A percentile compares a stretch with the other conserved stretches of the same genome.
Evolutionary conservation across 2,888 invertebrate species (phyloP).

Genomic region (Tenthredo livida): DNA sequence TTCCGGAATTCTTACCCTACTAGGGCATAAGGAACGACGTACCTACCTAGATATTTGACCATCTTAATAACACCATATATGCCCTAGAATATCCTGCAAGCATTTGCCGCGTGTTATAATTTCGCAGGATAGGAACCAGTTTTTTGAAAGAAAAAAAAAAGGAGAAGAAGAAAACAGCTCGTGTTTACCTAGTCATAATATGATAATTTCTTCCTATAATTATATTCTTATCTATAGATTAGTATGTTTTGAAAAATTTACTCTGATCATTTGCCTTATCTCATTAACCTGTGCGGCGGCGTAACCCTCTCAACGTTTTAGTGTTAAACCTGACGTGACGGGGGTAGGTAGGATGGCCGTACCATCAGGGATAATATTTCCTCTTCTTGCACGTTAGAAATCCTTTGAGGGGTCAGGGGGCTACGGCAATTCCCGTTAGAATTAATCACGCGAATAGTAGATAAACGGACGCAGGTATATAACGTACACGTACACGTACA

Average conservation of each 20-base stretch:
- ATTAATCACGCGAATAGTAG: constrained; percentile 36
- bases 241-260: neutral
- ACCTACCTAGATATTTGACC: too few relatives aligned
- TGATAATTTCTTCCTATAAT: neutral
- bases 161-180: too few relatives aligned
- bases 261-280: neutral
- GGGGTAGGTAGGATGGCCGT: neutral
- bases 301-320: neutral
- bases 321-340: constrained; percentile 27
- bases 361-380: constrained; percentile 21
- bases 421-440: neutral
- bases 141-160: too few relatives aligned
- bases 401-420: neutral
- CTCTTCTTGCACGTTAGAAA: neutral
- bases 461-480: constrained; percentile 35
- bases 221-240: neutral
- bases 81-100: too few relatives aligned
- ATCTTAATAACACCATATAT: too few relatives aligned
- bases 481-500: too few relatives aligned
- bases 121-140: too few relatives aligned
- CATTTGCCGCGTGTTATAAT: too few relatives aligned
- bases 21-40: too few relatives aligned
- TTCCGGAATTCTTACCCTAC: too few relatives aligned
- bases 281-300: constrained; percentile 1
- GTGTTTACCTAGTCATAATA: too few relatives aligned